These are phyloP conservation scores for Archips crataeganus DNA, from an alignment of 2,888 invertebrate species.

Conservation along the genomic window DNA sequence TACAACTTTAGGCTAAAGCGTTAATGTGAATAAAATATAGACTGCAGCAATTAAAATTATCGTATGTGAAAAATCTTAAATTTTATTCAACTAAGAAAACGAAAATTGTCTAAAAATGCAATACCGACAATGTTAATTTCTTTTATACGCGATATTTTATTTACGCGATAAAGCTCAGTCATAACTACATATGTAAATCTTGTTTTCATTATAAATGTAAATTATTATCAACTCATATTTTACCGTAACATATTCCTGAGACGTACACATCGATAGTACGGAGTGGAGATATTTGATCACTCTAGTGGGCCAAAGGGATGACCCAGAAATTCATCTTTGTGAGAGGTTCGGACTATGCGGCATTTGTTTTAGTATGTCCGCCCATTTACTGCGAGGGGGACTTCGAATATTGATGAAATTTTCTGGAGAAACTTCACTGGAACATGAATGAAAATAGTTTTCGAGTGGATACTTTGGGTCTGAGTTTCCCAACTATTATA, in stretches of 20 bases:
- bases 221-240: constrained; percentile 31
- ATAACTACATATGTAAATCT: background rate
- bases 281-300: constrained; percentile 69
- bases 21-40: background rate
- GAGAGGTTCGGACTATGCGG: constrained; percentile 74
- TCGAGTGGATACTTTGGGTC: constrained; percentile 10
- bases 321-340: constrained; percentile 77
- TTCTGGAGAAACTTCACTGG: constrained; percentile 24
- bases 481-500: constrained; percentile 12
- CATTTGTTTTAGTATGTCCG: constrained; percentile 78
- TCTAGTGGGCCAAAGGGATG: constrained; percentile 60
- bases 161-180: background rate
- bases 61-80: too few relatives aligned
- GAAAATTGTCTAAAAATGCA: too few relatives aligned
- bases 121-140: too few relatives aligned
- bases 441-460: constrained; percentile 37
- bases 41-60: too few relatives aligned
- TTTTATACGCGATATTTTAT: too few relatives aligned
- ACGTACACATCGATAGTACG: constrained; percentile 43
- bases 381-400: constrained; percentile 55
- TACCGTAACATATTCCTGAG: background rate
- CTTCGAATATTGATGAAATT: constrained; percentile 39
- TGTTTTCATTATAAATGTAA: constrained; percentile 19
- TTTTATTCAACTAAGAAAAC: too few relatives aligned
- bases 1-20: background rate